phyloP scores from a whole-genome alignment of 1,140 invertebrate genomes.

The Drosophila fuyamai region DNA sequence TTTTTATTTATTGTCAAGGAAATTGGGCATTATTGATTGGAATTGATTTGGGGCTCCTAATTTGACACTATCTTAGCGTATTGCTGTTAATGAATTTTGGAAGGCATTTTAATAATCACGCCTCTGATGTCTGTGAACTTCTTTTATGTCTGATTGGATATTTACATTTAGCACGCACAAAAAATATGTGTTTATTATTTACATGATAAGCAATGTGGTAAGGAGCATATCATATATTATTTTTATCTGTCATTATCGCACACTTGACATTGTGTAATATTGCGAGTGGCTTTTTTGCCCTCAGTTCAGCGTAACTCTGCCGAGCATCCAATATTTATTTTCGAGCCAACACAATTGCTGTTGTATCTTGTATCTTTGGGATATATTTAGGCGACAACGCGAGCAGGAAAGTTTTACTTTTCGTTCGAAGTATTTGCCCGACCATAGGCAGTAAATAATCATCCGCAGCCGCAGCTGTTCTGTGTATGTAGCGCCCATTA shows the following conservation, averaged over 20 bases:
- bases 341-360: conserved; percentile 36
- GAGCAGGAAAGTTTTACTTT: conserved; percentile 35
- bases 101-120: conserved; percentile 22
- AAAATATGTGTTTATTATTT: conserved; percentile 6
- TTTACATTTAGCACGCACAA: background rate
- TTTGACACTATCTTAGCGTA: conserved; percentile 34
- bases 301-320: conserved; percentile 5
- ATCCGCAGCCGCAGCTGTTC: conserved; percentile 36
- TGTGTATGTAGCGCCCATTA: conserved; percentile 8
- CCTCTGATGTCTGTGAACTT: background rate
- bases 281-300: background rate
- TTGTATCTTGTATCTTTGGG: conserved; percentile 10
- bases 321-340: conserved; percentile 38
- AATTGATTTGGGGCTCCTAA: conserved; percentile 32
- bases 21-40: conserved; percentile 29
- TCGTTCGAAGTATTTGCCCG: conserved; percentile 26
- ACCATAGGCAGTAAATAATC: conserved; percentile 33
- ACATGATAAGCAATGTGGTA: conserved; percentile 12
- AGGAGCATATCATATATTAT: conserved; percentile 29
- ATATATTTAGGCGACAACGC: conserved; percentile 39
- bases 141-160: background rate
- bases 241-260: conserved; percentile 43
- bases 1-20: conserved; percentile 37
- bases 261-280: conserved; percentile 52
- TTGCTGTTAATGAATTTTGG: conserved; percentile 37